phyloP scores from a whole-genome alignment of 1,140 invertebrate species.

The Hyposmocoma kahamanoa region DNA sequence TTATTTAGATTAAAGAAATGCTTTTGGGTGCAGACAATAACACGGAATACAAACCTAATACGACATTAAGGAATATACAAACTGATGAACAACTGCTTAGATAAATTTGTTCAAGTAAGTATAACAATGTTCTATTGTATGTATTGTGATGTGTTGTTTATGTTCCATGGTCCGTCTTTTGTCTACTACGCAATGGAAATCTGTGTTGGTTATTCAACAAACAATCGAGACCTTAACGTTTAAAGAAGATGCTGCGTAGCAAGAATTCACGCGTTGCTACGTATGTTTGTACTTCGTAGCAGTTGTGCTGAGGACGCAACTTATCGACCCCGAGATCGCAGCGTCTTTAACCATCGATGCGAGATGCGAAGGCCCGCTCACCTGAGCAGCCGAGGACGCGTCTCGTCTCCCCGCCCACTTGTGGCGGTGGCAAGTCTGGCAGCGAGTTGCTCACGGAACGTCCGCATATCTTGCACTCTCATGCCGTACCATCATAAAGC shows the following conservation, averaged over 20 bases:
- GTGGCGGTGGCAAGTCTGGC: constrained; percentile 34
- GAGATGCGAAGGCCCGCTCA: constrained; percentile 60
- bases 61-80: too few species aligned
- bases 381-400: constrained; percentile 57
- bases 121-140: too few species aligned
- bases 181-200: too few species aligned
- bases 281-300: constrained; percentile 3
- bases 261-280: constrained; percentile 2
- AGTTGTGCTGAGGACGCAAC: constrained; percentile 4
- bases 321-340: constrained; percentile 62
- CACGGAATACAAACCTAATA: too few species aligned
- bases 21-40: too few species aligned
- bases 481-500: constrained; percentile 69
- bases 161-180: too few species aligned
- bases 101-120: too few species aligned
- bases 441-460: constrained; percentile 56
- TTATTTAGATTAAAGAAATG: too few species aligned
- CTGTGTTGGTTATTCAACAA: too few species aligned
- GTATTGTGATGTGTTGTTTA: too few species aligned
- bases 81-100: too few species aligned
- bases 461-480: constrained; percentile 67
- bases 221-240: not conserved
- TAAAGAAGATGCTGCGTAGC: constrained; percentile 13
- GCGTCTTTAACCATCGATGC: constrained; percentile 43
- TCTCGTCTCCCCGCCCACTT: constrained; percentile 61